Evolutionary conservation across 2,888 invertebrate species (phyloP).

Genomic region (Cantharis flavilabris): DNA sequence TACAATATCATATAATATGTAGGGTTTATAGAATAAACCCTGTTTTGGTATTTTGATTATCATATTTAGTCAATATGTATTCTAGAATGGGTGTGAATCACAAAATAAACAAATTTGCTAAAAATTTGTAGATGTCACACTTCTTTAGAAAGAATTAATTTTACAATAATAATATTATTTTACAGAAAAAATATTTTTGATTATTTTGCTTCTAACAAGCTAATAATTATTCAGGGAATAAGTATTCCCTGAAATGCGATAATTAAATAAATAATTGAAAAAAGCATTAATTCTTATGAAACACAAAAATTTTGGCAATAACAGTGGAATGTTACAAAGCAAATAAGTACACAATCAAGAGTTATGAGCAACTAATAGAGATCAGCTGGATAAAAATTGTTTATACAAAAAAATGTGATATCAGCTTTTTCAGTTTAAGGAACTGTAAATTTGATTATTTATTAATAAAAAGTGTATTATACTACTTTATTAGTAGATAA

Average conservation of each 20-base stretch:
- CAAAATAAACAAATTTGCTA: background rate
- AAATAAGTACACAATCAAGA: background rate
- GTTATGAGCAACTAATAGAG: background rate
- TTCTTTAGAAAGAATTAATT: background rate
- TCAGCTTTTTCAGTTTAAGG: background rate
- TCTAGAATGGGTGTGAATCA: background rate
- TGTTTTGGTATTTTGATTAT: background rate
- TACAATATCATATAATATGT: background rate
- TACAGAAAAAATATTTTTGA: too few species aligned
- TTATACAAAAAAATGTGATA: background rate
- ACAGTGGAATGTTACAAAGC: background rate
- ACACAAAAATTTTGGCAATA: background rate
- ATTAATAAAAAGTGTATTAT: background rate
- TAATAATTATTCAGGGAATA: background rate
- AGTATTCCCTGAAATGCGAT: background rate
- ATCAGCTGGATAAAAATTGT: background rate
- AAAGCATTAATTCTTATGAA: background rate
- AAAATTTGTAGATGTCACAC: background rate
- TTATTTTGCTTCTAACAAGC: background rate
- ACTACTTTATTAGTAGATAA: background rate
- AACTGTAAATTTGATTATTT: background rate
- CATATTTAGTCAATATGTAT: background rate
- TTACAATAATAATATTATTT: background rate
- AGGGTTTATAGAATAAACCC: background rate
- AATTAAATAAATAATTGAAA: background rate